Percentiles rank a stretch among this genome's conserved stretches.
phyloP scores from a whole-genome alignment of 2,113 vertebrate genomes.

The Limnothrissa miodon region DNA sequence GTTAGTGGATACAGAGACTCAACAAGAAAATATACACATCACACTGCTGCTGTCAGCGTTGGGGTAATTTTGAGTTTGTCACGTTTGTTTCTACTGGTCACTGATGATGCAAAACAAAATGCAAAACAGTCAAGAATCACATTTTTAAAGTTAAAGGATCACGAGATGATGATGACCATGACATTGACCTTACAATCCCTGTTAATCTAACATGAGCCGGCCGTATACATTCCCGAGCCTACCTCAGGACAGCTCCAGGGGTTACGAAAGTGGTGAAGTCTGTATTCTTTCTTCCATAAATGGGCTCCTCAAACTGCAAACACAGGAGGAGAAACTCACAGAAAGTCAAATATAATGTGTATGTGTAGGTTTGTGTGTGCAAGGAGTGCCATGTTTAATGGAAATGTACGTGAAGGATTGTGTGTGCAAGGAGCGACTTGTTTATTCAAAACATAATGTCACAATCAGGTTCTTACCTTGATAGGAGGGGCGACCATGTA shows the following conservation, averaged over 20 bases:
- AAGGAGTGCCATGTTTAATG: neutral
- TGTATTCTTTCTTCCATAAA: slow-evolving; percentile 69
- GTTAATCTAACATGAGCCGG: neutral
- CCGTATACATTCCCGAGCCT: neutral
- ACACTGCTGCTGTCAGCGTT: neutral
- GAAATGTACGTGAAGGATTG: neutral
- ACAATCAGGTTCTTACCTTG: slow-evolving; percentile 59
- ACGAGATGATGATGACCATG: neutral
- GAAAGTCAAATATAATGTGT: neutral
- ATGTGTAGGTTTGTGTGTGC: neutral
- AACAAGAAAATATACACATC: neutral
- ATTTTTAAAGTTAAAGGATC: neutral
- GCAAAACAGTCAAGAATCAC: neutral
- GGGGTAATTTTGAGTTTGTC: neutral
- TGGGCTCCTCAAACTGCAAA: slow-evolving; percentile 71
- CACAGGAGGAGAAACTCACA: slow-evolving; percentile 1
- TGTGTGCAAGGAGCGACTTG: neutral
- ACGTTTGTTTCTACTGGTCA: neutral
- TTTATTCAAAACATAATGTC: neutral
- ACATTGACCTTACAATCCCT: neutral
- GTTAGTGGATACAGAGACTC: neutral
- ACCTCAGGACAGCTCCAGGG: slow-evolving; percentile 76
- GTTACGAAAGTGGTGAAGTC: slow-evolving; percentile 77
- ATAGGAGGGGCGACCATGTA: slow-evolving; percentile 66
- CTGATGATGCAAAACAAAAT: neutral